Evolutionary conservation across 2,113 vertebrate genomes (phyloP).

Genomic region (Colaptes auratus): DNA sequence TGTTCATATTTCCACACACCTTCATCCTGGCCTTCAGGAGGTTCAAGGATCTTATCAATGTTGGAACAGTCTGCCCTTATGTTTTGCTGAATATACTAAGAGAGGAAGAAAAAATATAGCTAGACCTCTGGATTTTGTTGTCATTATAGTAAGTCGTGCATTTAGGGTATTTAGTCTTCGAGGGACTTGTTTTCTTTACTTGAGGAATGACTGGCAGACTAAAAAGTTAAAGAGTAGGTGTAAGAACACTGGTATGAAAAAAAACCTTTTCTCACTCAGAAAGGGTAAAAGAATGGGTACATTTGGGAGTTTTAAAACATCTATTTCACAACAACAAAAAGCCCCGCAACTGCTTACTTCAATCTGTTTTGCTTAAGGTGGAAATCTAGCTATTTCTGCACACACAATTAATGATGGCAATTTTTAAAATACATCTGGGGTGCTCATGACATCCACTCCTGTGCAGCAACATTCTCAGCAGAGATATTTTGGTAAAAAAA

Average conservation of each 20-base stretch:
- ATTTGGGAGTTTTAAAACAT: background rate
- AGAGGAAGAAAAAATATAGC: constrained; percentile 2
- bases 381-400: background rate
- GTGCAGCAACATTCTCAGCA: background rate
- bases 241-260: background rate
- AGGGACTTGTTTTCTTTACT: background rate
- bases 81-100: constrained; percentile 97
- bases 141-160: background rate
- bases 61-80: constrained; percentile 97
- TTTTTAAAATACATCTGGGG: background rate
- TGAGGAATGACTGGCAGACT: background rate
- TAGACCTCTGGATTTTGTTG: background rate
- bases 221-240: background rate
- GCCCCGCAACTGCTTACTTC: background rate
- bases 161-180: background rate
- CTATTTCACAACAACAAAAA: background rate
- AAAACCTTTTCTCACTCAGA: background rate
- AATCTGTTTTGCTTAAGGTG: background rate
- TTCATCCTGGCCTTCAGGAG: constrained; percentile 98
- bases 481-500: no score
- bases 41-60: constrained; percentile 98
- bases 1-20: constrained; percentile 99
- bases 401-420: background rate
- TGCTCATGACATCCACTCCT: background rate
- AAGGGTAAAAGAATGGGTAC: background rate